These are phyloP conservation scores for Brachypalpus laphriformis DNA, from an alignment of 2,888 invertebrate species.

Conservation along the genomic window DNA sequence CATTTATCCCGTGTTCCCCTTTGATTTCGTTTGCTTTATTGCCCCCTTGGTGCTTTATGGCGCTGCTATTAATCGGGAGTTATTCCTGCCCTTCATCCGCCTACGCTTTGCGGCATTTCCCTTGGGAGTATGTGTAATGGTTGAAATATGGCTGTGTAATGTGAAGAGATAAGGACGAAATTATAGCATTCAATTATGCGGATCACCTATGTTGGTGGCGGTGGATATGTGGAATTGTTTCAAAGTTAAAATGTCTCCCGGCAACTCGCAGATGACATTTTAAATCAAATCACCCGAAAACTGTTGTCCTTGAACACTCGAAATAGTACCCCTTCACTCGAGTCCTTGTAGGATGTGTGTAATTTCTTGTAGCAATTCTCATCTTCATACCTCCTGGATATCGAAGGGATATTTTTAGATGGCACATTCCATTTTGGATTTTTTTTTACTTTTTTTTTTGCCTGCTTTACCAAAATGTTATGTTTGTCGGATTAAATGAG, in stretches of 20 bases:
- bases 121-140: not conserved
- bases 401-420: not conserved
- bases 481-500: slow-evolving; percentile 44
- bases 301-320: slow-evolving; percentile 8
- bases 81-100: no score
- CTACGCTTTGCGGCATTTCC: not conserved
- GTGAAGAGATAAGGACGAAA: slow-evolving; percentile 39
- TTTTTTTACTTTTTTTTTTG: not conserved
- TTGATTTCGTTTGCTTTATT: slow-evolving; percentile 21
- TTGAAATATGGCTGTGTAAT: slow-evolving; percentile 38
- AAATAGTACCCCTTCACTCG: not conserved
- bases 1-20: slow-evolving; percentile 2
- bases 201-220: not conserved
- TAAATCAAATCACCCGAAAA: slow-evolving; percentile 43
- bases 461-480: slow-evolving; percentile 10
- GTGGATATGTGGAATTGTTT: slow-evolving; percentile 11
- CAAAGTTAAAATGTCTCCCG: slow-evolving; percentile 6
- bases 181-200: slow-evolving; percentile 51
- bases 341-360: not conserved
- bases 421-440: not conserved
- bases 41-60: not conserved
- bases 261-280: not conserved
- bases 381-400: not conserved
- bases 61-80: slow-evolving; percentile 23
- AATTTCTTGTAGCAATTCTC: slow-evolving; percentile 11